Percentiles rank a stretch among this genome's conserved stretches.
phyloP scores from a whole-genome alignment of 2,797 vertebrate genomes.

The Gymnopithys bicolor region DNA sequence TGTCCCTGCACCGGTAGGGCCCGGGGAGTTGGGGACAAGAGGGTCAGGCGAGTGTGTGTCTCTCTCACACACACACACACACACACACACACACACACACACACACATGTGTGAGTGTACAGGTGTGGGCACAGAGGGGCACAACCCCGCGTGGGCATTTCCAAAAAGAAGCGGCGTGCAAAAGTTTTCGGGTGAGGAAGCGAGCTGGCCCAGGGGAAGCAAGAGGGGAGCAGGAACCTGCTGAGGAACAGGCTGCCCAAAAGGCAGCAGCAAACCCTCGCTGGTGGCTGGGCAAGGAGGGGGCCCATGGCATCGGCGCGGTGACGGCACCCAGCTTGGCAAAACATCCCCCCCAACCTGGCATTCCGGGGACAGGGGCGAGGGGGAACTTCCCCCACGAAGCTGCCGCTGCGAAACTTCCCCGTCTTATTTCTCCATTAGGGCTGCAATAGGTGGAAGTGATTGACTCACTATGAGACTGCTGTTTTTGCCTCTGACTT shows the following conservation, averaged over 20 bases:
- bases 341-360: neutral
- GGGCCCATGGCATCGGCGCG: neutral
- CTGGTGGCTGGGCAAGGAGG: neutral
- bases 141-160: neutral
- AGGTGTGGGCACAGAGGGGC: neutral
- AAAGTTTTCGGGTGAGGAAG: conserved; percentile 47
- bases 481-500: conserved; percentile 43
- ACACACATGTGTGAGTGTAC: accelerated
- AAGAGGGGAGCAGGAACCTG: neutral
- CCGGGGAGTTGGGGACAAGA: accelerated
- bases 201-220: neutral
- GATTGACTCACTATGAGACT: conserved; percentile 63
- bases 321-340: neutral
- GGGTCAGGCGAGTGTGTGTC: neutral
- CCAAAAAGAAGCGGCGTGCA: neutral
- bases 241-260: neutral
- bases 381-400: neutral
- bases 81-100: accelerated
- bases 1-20: accelerated
- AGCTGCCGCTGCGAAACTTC: neutral
- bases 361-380: neutral
- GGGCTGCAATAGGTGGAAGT: conserved; percentile 36
- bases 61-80: neutral
- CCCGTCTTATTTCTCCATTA: conserved; percentile 20
- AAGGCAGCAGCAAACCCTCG: neutral